These are phyloP conservation scores for Stylophora pistillata DNA, from an alignment of 64 coral and sea anemone genomes.

Conservation along the genomic window DNA sequence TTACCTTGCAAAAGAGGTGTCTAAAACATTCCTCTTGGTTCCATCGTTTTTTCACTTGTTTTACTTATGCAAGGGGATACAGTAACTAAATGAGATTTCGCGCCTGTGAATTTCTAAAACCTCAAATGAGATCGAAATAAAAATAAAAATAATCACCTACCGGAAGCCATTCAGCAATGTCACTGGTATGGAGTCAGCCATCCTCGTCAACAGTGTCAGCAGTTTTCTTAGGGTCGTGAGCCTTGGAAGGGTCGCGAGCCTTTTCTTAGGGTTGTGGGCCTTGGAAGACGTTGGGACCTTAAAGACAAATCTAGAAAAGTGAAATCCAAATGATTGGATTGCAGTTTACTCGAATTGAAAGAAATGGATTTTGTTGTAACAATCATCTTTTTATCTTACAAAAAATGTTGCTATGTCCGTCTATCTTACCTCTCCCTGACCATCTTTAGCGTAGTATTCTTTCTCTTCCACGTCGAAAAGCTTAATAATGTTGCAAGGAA, in stretches of 20 bases:
- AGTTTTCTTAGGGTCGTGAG: conserved; percentile 75
- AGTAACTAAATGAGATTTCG: too few species aligned
- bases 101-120: too few species aligned
- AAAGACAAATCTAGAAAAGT: conserved; percentile 66
- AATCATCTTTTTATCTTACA: too few species aligned
- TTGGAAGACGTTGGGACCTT: conserved; percentile 80
- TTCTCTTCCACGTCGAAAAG: conserved; percentile 85
- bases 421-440: conserved; percentile 69
- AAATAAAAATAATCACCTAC: conserved; percentile 12
- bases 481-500: conserved; percentile 69
- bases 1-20: too few species aligned
- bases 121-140: too few species aligned
- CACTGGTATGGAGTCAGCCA: conserved; percentile 94
- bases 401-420: not conserved
- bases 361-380: not conserved
- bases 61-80: too few species aligned
- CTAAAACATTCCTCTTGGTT: too few species aligned
- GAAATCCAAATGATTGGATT: not conserved
- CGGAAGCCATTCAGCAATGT: conserved; percentile 82
- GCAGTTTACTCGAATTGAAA: not conserved
- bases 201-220: conserved; percentile 89
- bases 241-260: conserved; percentile 77
- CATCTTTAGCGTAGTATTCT: conserved; percentile 73
- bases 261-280: conserved; percentile 81
- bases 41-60: too few species aligned